Evolutionary conservation across 2,888 invertebrate genomes (phyloP).

Genomic region (Pasiphila rectangulata): DNA sequence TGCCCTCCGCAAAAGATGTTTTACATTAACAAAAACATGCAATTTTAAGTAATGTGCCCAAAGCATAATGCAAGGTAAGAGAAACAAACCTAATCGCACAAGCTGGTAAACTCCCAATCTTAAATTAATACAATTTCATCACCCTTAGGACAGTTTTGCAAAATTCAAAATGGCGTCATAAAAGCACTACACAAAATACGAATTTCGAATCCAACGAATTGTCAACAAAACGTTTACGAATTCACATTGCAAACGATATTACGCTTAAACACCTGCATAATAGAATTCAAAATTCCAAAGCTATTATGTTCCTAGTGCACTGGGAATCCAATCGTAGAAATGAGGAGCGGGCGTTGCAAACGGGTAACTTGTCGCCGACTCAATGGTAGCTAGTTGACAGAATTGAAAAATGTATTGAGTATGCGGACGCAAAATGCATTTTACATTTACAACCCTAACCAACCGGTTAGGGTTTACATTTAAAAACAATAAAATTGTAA

Average conservation of each 20-base stretch:
- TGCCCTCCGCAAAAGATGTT: too few species aligned
- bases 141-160: slow-evolving; percentile 16
- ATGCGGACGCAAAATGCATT: too few species aligned
- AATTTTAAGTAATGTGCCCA: too few species aligned
- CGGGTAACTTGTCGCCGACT: not conserved
- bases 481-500: too few species aligned
- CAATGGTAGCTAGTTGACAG: too few species aligned
- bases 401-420: too few species aligned
- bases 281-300: slow-evolving; percentile 27
- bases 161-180: slow-evolving; percentile 31
- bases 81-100: too few species aligned
- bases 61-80: too few species aligned
- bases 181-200: slow-evolving; percentile 27
- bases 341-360: slow-evolving; percentile 8
- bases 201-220: slow-evolving; percentile 24
- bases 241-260: slow-evolving; percentile 28
- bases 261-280: slow-evolving; percentile 25
- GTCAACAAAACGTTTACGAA: slow-evolving; percentile 27
- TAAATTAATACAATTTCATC: not conserved
- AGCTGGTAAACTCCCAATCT: too few species aligned
- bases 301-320: slow-evolving; percentile 18
- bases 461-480: too few species aligned
- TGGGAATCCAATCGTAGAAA: slow-evolving; percentile 25
- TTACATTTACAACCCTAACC: too few species aligned
- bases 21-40: too few species aligned